phyloP scores from a whole-genome alignment of 1,140 invertebrate species.

The Uloborus diversus region DNA sequence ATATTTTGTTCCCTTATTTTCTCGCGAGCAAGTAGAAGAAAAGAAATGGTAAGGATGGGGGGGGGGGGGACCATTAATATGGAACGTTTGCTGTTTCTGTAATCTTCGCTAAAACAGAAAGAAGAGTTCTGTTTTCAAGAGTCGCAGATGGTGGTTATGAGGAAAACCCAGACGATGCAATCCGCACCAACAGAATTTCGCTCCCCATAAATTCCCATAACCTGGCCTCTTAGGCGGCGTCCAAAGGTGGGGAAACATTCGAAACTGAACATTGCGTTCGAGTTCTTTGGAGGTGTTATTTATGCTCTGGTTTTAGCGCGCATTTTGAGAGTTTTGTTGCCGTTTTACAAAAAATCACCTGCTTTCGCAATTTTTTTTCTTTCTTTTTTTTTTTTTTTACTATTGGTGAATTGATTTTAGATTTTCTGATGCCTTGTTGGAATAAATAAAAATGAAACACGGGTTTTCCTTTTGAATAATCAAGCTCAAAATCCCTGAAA shows the following conservation, averaged over 20 bases:
- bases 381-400: no score
- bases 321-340: no score
- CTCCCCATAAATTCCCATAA: not conserved
- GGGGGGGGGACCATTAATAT: not conserved
- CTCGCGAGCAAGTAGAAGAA: no score
- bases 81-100: not conserved
- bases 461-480: no score
- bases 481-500: no score
- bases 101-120: not conserved
- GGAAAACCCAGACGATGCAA: not conserved
- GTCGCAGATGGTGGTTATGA: not conserved
- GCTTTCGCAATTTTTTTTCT: no score
- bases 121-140: not conserved
- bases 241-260: not conserved
- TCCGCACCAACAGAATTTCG: not conserved
- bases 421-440: no score
- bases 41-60: not conserved
- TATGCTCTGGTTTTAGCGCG: no score
- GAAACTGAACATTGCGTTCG: not conserved
- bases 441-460: no score
- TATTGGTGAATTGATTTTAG: no score
- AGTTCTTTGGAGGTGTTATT: not conserved
- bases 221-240: not conserved
- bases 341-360: no score
- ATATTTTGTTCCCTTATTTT: not conserved